Percentiles rank a stretch among this genome's conserved stretches.
Evolutionary conservation across 2,888 invertebrate species (phyloP).

Genomic region (Metellina segmentata): DNA sequence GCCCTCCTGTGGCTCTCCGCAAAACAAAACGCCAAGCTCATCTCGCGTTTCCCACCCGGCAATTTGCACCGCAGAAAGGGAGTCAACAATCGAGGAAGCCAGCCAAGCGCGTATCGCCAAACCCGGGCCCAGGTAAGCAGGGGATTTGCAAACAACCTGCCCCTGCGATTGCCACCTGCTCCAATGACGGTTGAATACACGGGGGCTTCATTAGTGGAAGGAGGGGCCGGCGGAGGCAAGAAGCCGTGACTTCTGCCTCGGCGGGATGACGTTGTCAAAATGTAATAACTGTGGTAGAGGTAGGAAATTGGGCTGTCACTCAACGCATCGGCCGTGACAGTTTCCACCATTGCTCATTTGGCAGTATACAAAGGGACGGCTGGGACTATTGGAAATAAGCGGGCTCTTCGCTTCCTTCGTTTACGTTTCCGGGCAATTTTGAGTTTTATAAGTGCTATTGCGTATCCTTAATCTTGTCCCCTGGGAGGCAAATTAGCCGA

Average conservation of each 20-base stretch:
- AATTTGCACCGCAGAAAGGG: background rate
- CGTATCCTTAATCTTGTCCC: background rate
- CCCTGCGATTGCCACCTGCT: slow-evolving; percentile 67
- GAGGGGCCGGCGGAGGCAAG: slow-evolving; percentile 51
- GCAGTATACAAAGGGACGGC: background rate
- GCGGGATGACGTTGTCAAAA: slow-evolving; percentile 62
- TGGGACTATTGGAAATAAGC: background rate
- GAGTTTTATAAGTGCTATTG: background rate
- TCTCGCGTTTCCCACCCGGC: background rate
- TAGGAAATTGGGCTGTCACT: slow-evolving; percentile 73
- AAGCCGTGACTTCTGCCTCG: slow-evolving; percentile 47
- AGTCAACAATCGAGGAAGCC: slow-evolving; percentile 4
- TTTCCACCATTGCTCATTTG: slow-evolving; percentile 39
- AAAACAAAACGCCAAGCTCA: background rate
- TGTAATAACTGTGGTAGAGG: slow-evolving; percentile 69
- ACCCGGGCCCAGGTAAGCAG: slow-evolving; percentile 4
- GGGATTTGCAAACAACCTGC: slow-evolving; percentile 21
- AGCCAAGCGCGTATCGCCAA: slow-evolving; percentile 53
- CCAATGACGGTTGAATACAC: slow-evolving; percentile 52
- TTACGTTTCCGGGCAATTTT: slow-evolving; percentile 5
- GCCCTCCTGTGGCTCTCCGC: background rate
- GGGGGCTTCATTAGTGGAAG: slow-evolving; percentile 73
- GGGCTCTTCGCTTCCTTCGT: slow-evolving; percentile 2
- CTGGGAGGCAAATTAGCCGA: background rate
- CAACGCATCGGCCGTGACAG: slow-evolving; percentile 55